Conservation (phyloP, 2,888 invertebrate genomes). For the Phasia obesa region DNA sequence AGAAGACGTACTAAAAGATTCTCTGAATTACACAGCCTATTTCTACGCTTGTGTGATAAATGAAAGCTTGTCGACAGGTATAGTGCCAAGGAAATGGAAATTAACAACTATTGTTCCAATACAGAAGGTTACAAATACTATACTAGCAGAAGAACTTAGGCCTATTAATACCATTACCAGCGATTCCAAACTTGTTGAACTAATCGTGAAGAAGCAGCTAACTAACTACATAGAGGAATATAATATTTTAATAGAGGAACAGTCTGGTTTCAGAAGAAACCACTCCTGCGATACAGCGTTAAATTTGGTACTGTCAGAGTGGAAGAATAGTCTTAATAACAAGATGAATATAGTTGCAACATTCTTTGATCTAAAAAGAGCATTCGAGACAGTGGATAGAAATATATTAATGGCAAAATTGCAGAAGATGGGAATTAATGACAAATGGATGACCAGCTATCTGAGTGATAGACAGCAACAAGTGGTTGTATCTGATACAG, state of each 20-base stretch:
- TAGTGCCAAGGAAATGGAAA: too few relatives aligned
- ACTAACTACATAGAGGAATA: too few relatives aligned
- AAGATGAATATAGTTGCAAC: constrained; percentile 1
- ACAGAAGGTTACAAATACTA: too few relatives aligned
- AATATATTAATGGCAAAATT: constrained; percentile 4
- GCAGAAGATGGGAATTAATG: neutral
- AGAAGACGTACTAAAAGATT: neutral
- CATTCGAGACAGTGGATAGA: neutral
- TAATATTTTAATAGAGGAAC: neutral
- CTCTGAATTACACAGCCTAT: neutral
- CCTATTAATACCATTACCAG: too few relatives aligned
- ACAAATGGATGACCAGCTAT: constrained; percentile 8
- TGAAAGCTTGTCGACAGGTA: neutral
- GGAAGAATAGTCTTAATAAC: neutral
- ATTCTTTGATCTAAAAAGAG: neutral
- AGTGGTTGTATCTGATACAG: constrained; percentile 1
- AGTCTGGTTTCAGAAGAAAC: constrained; percentile 8
- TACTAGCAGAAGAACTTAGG: too few relatives aligned
- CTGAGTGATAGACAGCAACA: constrained; percentile 1
- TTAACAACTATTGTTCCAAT: too few relatives aligned
- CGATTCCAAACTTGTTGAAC: too few relatives aligned
- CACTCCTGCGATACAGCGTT: constrained; percentile 7
- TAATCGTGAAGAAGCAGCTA: too few relatives aligned
- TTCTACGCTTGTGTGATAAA: constrained; percentile 2
- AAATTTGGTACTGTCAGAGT: neutral